phyloP scores from a whole-genome alignment of 2,888 invertebrate species.

The Rhyacophila evoluta region DNA sequence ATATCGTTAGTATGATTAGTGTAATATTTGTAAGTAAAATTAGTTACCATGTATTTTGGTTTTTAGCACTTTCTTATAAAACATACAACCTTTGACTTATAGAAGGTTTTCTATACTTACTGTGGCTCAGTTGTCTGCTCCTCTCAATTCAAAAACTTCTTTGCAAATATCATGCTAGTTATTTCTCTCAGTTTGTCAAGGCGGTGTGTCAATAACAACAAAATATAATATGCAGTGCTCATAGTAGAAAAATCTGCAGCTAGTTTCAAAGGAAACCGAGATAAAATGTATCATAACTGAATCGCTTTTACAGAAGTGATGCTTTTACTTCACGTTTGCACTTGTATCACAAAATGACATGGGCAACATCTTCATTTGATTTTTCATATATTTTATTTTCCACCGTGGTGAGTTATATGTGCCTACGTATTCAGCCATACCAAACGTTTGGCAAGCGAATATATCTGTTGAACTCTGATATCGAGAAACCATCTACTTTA shows the following conservation, averaged over 20 bases:
- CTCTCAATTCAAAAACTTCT: background rate
- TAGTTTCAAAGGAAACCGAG: background rate
- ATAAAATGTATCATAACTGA: background rate
- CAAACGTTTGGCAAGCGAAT: no score
- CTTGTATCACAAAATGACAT: background rate
- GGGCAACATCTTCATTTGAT: no score
- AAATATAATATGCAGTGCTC: background rate
- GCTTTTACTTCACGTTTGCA: background rate
- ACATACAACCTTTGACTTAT: no score
- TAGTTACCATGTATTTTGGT: no score
- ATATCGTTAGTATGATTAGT: no score
- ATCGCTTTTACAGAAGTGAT: background rate
- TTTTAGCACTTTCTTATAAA: no score
- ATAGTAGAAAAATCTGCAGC: background rate
- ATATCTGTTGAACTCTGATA: no score
- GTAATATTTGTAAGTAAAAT: no score
- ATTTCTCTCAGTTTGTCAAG: background rate
- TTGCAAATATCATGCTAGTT: conserved; percentile 3
- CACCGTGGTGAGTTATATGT: no score
- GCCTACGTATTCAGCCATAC: no score
- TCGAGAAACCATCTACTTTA: no score
- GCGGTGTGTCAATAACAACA: background rate
- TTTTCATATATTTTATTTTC: no score
- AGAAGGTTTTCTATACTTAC: background rate
- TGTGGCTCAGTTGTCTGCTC: background rate